phyloP scores from a whole-genome alignment of 2,797 vertebrate genomes.

The Sylvia borin region DNA sequence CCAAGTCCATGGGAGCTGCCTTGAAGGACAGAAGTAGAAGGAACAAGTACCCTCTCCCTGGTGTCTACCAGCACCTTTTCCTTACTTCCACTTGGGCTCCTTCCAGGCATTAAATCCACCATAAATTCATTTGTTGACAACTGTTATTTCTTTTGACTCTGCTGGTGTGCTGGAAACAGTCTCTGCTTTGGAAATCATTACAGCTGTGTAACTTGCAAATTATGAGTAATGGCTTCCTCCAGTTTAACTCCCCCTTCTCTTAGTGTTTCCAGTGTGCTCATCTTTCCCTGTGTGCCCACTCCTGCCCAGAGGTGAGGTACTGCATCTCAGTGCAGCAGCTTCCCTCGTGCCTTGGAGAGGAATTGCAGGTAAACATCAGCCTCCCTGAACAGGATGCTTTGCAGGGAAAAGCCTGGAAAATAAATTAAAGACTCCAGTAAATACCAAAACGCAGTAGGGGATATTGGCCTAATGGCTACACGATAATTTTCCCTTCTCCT shows the following conservation, averaged over 20 bases:
- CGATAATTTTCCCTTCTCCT: not conserved
- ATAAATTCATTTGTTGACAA: not conserved
- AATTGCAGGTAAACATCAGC: not conserved
- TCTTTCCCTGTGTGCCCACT: not conserved
- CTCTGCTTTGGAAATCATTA: conserved; percentile 39
- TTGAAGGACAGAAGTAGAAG: not conserved
- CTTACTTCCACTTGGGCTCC: not conserved
- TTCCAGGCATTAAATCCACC: not conserved
- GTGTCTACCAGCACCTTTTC: not conserved
- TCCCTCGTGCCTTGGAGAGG: not conserved
- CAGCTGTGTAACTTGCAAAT: not conserved
- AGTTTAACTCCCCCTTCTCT: not conserved
- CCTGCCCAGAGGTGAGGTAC: not conserved
- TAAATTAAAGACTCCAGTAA: not conserved
- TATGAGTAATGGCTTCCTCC: conserved; percentile 25
- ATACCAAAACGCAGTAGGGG: not conserved
- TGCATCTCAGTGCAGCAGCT: not conserved
- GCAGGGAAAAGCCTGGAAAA: not conserved
- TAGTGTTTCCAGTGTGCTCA: not conserved
- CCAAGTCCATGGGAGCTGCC: not conserved
- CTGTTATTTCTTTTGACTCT: not conserved
- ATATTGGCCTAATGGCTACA: not conserved
- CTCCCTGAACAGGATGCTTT: not conserved
- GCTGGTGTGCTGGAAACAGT: not conserved
- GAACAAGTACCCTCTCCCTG: not conserved